Base-by-base conservation (phyloP, 2,888 invertebrate genomes). In the Ochlodes sylvanus region DNA sequence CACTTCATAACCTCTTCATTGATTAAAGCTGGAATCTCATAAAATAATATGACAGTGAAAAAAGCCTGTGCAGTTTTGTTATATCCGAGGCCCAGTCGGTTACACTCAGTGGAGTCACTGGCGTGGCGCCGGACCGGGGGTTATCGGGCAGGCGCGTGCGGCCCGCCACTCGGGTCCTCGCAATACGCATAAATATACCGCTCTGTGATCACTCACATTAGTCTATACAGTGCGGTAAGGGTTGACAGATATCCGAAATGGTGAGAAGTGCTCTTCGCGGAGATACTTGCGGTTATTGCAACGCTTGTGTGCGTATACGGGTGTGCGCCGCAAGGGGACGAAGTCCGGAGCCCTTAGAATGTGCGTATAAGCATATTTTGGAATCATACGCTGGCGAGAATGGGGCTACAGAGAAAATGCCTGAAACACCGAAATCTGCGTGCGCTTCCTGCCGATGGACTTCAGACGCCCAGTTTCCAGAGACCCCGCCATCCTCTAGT, bases 81-180 rank as follows among this genome's bases (percentile, higher is more conserved):
- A 75, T 72, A 72, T 73, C 42, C 70, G 63, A 57, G 70, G 73
- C 76, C 74, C 77, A 76, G 77, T 76, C 78, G 77, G 76, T 76
- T 76, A 75, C 81, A 67, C 14, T 54, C 44, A 17, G 79, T 84
- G 90, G 90, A 90, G 91, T 89, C 89, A 80, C 80, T 75, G 79
- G 73, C 74, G 79, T 75, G 92, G 92, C 91, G 91, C 89, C 90
- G 81, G 80, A 76, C 79, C 74, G 74, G 79, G 75, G 92, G 92
- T 92, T 92, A 92, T 92, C 92, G 71, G 52, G 42, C 63, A 78
- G 89, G 83, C 92, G 92, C 92, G 92, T 92, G 92, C 92, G 90
- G 85, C 86, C 82, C 86, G 88, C 85, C 85, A 77, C 69, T 76
- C 74, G 74, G 68, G 69, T 76, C 75, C 73, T 70, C 76, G 72